Evolutionary conservation across 2,113 vertebrate genomes (phyloP), one percentile per base, ranked within the genome.

Genomic region (Tupaia chinensis): DNA sequence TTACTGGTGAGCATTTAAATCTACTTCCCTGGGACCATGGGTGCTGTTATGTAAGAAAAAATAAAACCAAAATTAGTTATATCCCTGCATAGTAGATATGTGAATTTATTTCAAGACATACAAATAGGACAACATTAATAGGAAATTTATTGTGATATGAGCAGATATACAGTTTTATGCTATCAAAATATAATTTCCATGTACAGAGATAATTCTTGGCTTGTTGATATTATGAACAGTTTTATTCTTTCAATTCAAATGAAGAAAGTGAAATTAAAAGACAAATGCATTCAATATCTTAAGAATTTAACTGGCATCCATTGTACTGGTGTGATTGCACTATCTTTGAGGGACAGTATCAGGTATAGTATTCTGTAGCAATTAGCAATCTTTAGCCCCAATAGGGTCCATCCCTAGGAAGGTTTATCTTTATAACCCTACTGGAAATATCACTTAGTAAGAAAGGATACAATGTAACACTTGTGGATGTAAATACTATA

Each of bases 1-100:
- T 78, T 78, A 23, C 25, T 89, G n/a, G 22, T 11, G 29, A 91
- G 95, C 58, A 60, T 58, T 81, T 85, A 72, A 54, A 23, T 73
- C 66, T 61, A 16, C 10, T 53, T 83, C 11, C 32, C n/a, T 78
- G 54, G 82, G 54, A 77, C 4, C 68, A 32, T 69, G 22, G 19
- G 2, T 14, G 0, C 20, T 60, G 74, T 68, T 63, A 76, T 0
- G 15, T 61, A 82, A 82, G n/a, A 61, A 93, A 93, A 93, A 95
- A 72, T 14, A 86, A 91, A 10, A 53, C 7, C 1, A 63, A 69
- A 88, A 74, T 69, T 32, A 15, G 2, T 56, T 78, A 23, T 54
- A 54, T 9, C 7, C 69, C n/a, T 63, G 53, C 16, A 83, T 25
- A 72, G 53, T 58, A 19, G 11, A 15, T 44, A 80, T 29, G 7